These are phyloP conservation scores for Drosophila mojavensis DNA, from an alignment of 1,140 invertebrate genomes.

Conservation along the genomic window DNA sequence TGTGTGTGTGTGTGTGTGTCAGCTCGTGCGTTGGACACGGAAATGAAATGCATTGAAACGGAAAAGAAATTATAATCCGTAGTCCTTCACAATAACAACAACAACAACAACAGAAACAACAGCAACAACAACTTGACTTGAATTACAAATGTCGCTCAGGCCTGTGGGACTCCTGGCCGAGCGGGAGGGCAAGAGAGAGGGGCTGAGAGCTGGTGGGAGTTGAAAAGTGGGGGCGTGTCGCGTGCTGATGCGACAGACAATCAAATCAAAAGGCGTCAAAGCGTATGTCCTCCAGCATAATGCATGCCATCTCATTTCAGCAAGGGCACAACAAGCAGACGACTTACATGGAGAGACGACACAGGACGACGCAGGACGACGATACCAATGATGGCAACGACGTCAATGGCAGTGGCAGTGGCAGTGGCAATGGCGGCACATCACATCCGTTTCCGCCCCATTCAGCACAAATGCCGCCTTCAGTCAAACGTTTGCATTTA, in stretches of 20 bases:
- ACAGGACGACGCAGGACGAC: neutral
- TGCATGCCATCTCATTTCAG: slow-evolving; percentile 47
- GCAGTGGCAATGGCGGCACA: slow-evolving; percentile 31
- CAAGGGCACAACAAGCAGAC: neutral
- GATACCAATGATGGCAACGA: too few species aligned
- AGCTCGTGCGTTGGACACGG: slow-evolving; percentile 62
- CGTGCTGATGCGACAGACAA: slow-evolving; percentile 69
- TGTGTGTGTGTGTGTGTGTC: slow-evolving; percentile 7
- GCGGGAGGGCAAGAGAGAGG: neutral
- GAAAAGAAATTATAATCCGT: slow-evolving; percentile 79
- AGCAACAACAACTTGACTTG: slow-evolving; percentile 58
- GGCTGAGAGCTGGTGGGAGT: neutral
- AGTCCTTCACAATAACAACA: slow-evolving; percentile 28
- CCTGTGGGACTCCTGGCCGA: slow-evolving; percentile 1
- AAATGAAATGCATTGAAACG: slow-evolving; percentile 82
- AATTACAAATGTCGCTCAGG: slow-evolving; percentile 73
- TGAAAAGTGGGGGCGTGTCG: slow-evolving; percentile 17
- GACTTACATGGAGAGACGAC: slow-evolving; percentile 20
- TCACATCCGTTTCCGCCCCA: slow-evolving; percentile 44
- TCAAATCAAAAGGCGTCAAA: slow-evolving; percentile 81
- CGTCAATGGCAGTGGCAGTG: neutral
- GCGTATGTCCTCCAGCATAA: slow-evolving; percentile 60
- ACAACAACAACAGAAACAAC: neutral
- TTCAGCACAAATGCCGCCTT: slow-evolving; percentile 20
- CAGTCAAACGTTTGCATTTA: slow-evolving; percentile 65